phyloP scores from a whole-genome alignment of 2,888 invertebrate species.

The Eristalinus sepulchralis region DNA sequence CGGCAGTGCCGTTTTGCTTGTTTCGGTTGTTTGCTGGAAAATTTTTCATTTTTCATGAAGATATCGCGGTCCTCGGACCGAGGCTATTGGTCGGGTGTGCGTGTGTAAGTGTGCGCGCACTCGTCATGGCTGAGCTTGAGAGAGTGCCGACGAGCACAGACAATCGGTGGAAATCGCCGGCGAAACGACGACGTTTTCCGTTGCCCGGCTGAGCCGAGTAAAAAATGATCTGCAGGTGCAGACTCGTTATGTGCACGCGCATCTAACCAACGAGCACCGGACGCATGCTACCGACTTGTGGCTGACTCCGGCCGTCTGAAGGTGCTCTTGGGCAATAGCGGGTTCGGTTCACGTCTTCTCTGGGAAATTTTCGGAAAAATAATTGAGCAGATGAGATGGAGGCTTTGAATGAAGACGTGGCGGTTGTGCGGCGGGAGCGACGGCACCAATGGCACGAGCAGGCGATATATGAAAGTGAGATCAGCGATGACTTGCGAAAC shows the following conservation, averaged over 20 bases:
- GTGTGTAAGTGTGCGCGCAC: not conserved
- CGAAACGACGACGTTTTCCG: slow-evolving; percentile 23
- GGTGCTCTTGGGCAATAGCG: slow-evolving; percentile 40
- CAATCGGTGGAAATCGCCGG: slow-evolving; percentile 38
- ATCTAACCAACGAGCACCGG: slow-evolving; percentile 40
- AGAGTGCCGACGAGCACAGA: not conserved
- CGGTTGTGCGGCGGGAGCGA: not conserved
- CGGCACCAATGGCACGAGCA: not conserved
- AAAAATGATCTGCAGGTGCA: slow-evolving; percentile 64
- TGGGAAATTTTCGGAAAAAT: slow-evolving; percentile 51
- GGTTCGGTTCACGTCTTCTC: slow-evolving; percentile 27
- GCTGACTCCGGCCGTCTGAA: not conserved
- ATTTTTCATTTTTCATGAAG: slow-evolving; percentile 53
- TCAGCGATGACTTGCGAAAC: not conserved
- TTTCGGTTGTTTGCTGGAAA: slow-evolving; percentile 33
- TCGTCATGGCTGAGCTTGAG: not conserved
- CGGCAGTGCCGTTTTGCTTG: slow-evolving; percentile 55
- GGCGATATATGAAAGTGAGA: not conserved
- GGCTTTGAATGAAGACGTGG: slow-evolving; percentile 49
- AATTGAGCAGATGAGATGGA: slow-evolving; percentile 53
- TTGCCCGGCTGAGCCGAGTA: slow-evolving; percentile 4
- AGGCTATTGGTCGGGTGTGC: not conserved
- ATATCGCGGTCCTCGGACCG: slow-evolving; percentile 19
- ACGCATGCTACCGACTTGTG: slow-evolving; percentile 50
- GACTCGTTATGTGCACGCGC: slow-evolving; percentile 64